A percentile compares a stretch with the other conserved stretches of the same genome.
Evolutionary conservation across 2,888 invertebrate species (phyloP).

Genomic region (Apamea monoglypha): DNA sequence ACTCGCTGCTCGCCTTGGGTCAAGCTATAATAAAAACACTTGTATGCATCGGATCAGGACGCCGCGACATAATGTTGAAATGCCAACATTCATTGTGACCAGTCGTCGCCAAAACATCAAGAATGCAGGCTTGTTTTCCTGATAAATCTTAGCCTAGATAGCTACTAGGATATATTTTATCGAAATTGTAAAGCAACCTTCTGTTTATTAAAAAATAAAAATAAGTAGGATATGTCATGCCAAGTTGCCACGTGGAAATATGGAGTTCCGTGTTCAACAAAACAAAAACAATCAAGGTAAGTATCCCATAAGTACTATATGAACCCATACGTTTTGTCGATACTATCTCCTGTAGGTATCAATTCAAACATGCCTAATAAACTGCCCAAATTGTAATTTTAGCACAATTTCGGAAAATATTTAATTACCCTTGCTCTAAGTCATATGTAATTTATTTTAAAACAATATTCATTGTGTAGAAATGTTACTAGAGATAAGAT

Average conservation of each 20-base stretch:
- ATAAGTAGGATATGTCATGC: background rate
- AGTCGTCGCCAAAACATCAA: background rate
- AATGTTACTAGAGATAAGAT: too few relatives aligned
- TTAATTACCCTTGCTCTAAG: background rate
- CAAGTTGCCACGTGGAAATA: too few relatives aligned
- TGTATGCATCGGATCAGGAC: slow-evolving; percentile 39
- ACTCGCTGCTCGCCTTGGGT: slow-evolving; percentile 73
- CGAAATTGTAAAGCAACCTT: background rate
- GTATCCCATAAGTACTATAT: background rate
- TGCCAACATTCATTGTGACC: background rate
- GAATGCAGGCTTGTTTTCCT: background rate
- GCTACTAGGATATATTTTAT: background rate
- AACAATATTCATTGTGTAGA: too few relatives aligned
- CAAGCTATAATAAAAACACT: slow-evolving; percentile 71
- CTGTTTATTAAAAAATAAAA: background rate
- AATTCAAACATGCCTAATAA: background rate
- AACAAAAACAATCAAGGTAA: background rate
- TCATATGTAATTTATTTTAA: too few relatives aligned
- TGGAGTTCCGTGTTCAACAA: background rate
- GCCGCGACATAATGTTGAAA: slow-evolving; percentile 47
- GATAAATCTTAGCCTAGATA: slow-evolving; percentile 1
- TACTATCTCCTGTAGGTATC: background rate
- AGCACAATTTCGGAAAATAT: background rate
- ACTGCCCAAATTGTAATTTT: background rate
- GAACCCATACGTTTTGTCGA: background rate